Evolutionary conservation across 2,888 invertebrate genomes (phyloP).

Genomic region (Hirtodrosophila duncani): DNA sequence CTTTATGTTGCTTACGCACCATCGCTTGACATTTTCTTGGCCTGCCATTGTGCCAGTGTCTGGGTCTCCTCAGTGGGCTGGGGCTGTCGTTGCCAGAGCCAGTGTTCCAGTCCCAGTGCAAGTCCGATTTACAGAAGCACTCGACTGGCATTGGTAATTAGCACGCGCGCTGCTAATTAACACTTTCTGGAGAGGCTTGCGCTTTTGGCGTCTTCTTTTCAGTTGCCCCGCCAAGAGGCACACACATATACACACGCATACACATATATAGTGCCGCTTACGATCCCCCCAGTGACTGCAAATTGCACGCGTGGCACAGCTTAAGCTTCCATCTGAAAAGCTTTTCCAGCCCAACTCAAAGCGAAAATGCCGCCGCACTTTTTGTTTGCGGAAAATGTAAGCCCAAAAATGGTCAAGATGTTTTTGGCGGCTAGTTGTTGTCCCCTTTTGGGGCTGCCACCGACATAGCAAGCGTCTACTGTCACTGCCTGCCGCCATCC

Average conservation of each 20-base stretch:
- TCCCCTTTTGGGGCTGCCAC: slow-evolving; percentile 45
- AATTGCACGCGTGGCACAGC: slow-evolving; percentile 60
- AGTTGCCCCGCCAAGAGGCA: not conserved
- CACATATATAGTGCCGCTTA: slow-evolving; percentile 20
- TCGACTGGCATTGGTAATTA: slow-evolving; percentile 49
- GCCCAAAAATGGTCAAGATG: slow-evolving; percentile 53
- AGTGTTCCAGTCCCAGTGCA: too few relatives aligned
- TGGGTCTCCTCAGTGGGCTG: not conserved
- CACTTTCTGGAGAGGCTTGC: slow-evolving; percentile 35
- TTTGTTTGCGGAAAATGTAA: slow-evolving; percentile 25
- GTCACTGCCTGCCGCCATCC: slow-evolving; percentile 1
- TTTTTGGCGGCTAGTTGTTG: slow-evolving; percentile 35
- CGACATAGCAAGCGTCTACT: slow-evolving; percentile 11
- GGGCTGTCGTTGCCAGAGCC: too few relatives aligned
- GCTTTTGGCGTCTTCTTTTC: slow-evolving; percentile 10
- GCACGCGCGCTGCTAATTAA: slow-evolving; percentile 56
- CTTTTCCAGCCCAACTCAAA: slow-evolving; percentile 44
- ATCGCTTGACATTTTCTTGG: slow-evolving; percentile 6
- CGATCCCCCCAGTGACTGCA: slow-evolving; percentile 41
- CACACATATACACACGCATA: not conserved
- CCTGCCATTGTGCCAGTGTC: not conserved
- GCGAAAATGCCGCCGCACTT: slow-evolving; percentile 60
- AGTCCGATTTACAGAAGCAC: not conserved
- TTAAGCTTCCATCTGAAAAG: slow-evolving; percentile 16
- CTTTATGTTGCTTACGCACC: slow-evolving; percentile 14